Evolutionary conservation across 1,140 invertebrate species (phyloP), one percentile per base, ranked within the genome.

Genomic region (Phymorhynchus buccinoides): DNA sequence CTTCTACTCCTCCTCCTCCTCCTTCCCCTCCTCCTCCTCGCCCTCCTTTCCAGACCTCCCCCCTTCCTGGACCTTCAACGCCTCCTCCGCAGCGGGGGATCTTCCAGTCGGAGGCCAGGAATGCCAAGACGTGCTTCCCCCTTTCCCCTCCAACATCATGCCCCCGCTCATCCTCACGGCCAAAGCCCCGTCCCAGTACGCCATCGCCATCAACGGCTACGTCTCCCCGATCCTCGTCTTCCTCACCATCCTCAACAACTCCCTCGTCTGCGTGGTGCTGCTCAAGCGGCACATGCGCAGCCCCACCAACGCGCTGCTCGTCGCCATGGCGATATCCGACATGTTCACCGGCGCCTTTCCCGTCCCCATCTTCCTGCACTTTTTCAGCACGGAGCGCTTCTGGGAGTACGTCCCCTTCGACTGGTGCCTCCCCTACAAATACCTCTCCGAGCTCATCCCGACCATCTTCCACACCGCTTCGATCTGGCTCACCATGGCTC

Each of bases 401-500:
- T 95, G 96, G 90, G 92, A 92, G 48, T 92, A 75, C 66, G 81
- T 93, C 12, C 89, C 92, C 3, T 89, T 89, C 73, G 84, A 89
- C 30, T 93, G 91, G 91, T 98, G 97, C 87, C 71, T 73, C 16
- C 30, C 71, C 7, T 73, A 73, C 71, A 73, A 73, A 14, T 62
- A 62, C 35, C 82, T 91, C 16, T 84, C 79, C 16, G 89, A 90
- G 66, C 87, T 88, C 48, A 89, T 98, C 86, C 97, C 97, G 1
- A 96, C 96, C 39, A 95, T 97, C 91, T 98, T 97, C 92, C 97
- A 98, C 94, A 98, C 97, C 1, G 96, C 97, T 1, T 97, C 97
- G 85, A 97, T 98, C 71, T 98, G 97, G 92, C 86, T 98, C 85
- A 98, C 97, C 0, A 93, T 98, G 83, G 96, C 96, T 1, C 93